Evolutionary conservation across 1,140 invertebrate genomes (phyloP), one percentile per base, ranked within the genome.

Genomic region (Dinoponera quadriceps): DNA sequence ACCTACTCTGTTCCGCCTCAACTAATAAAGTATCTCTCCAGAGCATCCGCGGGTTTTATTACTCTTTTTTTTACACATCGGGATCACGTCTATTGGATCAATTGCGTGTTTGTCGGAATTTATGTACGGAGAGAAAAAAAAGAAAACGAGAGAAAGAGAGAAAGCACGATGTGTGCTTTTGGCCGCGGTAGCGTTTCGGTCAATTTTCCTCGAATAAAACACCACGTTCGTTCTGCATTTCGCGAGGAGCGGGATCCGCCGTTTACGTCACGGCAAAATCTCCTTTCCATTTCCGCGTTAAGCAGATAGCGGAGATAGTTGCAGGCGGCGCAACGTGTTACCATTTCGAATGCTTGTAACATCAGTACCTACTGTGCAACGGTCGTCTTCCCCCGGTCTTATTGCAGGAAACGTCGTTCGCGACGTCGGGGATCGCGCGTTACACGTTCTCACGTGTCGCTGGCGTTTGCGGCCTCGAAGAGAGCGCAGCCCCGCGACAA

Each of bases 341-440:
- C 51, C 51, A 51, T 51, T 20, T 80, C 65, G 69, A 78, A 69
- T 78, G 63, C 75, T 27, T 57, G 63, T 69, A 78, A 57, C 75
- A 71, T 80, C 75, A 48, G 51, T 71, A 59, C 18, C 4, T 69
- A 57, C 63, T 69, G 25, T 57, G 75, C 59, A 80, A 80, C 63
- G 55, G 75, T 55, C 75, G 74, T 27, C 49, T 68, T 68, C 22
- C 22, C 22, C 75, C 75, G 14, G 33, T 13, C 65, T 80, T 80
- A 69, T 71, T 69, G 65, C 51, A 57, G 75, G 65, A 69, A 80
- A 80, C 13, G 63, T 69, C 75, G 51, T 80, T 80, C 57, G 75
- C 75, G 63, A 80, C 49, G 51, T 44, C 65, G 51, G 51, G 7
- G 51, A 71, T 78, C 75, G 65, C 75, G 65, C 75, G 75, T 65